Base-by-base conservation (phyloP, 2,888 invertebrate genomes). In the Apamea epomidion region DNA sequence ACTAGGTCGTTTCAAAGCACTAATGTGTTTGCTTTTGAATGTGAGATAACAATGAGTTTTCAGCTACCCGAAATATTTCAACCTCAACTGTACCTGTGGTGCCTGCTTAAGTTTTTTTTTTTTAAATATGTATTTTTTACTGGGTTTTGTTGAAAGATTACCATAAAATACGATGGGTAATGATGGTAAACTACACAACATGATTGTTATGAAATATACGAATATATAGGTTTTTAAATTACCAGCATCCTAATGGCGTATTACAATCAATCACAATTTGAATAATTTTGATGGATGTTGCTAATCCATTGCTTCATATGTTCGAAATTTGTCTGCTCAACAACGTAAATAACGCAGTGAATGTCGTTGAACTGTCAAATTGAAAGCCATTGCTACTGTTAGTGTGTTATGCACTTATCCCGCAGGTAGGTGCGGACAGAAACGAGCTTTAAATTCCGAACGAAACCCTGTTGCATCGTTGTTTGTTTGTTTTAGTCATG, bases 1-100 rank as follows among this genome's bases (percentile, higher is more conserved):
- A 86, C 86, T 76, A 71, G 83, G 83, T 80, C 73, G 16, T 45
- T 76, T 32, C 74, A 76, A 78, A 73, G 5, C 45, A 64, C n/a
- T 83, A 83, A 86, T 80, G 51, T 86, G 62, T 83, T 74, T 65
- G 64, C 45, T 82, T 67, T 72, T 45, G 60, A 10, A 67, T 68
- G 45, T 54, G 32, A 64, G 37, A 71, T 37, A 71, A 51, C 73
- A 37, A n/a, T 58, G 45, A 29, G 0, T 51, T 42, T 72, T 60
- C 21, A 37, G 29, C 29, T 75, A 64, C 32, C 32, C 16, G 16
- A 78, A 80, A 80, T 37, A 25, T 37, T 58, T 16, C 5, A 32
- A 18, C n/a, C 10, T 58, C 4, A 18, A n/a, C 45, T 73, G 18
- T 16, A 71, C 73, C 2, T 1, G 0, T 25, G 18, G 8, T 60